Conservation (phyloP, 37 sponge, comb jelly and placozoan species). For the Ephydatia muelleri region DNA sequence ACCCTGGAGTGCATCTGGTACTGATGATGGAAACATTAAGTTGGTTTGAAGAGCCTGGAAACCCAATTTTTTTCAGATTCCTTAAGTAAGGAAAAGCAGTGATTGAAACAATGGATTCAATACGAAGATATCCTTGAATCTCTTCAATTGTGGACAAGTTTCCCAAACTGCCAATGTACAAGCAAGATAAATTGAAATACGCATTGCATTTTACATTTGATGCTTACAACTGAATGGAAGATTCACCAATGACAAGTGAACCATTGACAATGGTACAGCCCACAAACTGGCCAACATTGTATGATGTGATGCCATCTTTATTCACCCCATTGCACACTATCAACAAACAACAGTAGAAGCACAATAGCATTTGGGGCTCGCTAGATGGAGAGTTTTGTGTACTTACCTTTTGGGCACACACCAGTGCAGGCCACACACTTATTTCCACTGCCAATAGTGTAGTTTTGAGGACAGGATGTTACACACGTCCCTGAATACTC, state of each 20-base stretch:
- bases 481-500: constrained; percentile 41
- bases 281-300: not conserved
- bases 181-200: not conserved
- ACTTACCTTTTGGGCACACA: constrained; percentile 38
- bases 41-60: not conserved
- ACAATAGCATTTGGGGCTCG: not conserved
- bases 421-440: constrained; percentile 35
- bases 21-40: not conserved
- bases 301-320: not conserved
- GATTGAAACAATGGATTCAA: not conserved
- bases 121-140: constrained; percentile 48
- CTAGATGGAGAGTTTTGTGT: not conserved
- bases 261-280: constrained; percentile 48
- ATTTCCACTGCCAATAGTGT: not conserved
- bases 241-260: not conserved
- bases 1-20: not conserved
- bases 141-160: constrained; percentile 43
- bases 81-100: constrained; percentile 46
- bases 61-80: constrained; percentile 42
- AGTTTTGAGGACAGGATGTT: constrained; percentile 23
- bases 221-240: not conserved
- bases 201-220: not conserved
- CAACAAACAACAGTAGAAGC: not conserved
- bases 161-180: constrained; percentile 6
- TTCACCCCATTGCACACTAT: constrained; percentile 43